Conservation (phyloP, 2,797 vertebrate species). For the Myioborus melanocephalus region DNA sequence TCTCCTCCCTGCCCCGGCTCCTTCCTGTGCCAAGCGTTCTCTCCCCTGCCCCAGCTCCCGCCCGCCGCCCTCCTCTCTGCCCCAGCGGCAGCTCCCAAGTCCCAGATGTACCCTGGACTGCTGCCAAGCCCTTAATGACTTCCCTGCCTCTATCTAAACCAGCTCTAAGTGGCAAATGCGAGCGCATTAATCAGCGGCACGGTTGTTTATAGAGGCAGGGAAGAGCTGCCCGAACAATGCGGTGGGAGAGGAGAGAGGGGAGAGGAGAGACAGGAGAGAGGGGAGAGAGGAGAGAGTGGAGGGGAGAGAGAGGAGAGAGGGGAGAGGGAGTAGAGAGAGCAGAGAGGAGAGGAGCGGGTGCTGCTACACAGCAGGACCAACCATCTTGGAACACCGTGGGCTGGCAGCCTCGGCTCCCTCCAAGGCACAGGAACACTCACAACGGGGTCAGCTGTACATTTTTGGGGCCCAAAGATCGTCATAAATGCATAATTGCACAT, state of each 20-base stretch:
- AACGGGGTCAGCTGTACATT: background rate
- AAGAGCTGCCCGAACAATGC: background rate
- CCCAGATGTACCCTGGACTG: constrained; percentile 70
- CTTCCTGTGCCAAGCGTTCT: background rate
- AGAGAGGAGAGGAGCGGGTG: background rate
- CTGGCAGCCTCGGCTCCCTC: background rate
- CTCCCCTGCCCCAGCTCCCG: background rate
- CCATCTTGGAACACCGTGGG: background rate
- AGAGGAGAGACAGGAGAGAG: too few species aligned
- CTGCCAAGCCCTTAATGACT: constrained; percentile 79
- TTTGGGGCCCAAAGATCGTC: background rate
- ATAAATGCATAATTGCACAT: accelerated
- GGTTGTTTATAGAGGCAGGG: constrained; percentile 33
- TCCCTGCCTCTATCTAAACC: constrained; percentile 53
- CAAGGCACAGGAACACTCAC: background rate
- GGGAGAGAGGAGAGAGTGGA: too few species aligned
- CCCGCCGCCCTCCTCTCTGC: background rate
- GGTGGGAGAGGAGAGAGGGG: background rate
- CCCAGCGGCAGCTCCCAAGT: constrained; percentile 28
- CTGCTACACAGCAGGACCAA: background rate
- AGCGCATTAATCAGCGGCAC: constrained; percentile 19
- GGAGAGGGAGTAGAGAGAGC: too few species aligned
- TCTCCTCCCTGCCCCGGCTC: background rate
- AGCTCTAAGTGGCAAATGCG: constrained; percentile 43
- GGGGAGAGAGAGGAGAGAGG: background rate